phyloP scores from a whole-genome alignment of 2,888 invertebrate species.

The Sussaba pulchella region DNA sequence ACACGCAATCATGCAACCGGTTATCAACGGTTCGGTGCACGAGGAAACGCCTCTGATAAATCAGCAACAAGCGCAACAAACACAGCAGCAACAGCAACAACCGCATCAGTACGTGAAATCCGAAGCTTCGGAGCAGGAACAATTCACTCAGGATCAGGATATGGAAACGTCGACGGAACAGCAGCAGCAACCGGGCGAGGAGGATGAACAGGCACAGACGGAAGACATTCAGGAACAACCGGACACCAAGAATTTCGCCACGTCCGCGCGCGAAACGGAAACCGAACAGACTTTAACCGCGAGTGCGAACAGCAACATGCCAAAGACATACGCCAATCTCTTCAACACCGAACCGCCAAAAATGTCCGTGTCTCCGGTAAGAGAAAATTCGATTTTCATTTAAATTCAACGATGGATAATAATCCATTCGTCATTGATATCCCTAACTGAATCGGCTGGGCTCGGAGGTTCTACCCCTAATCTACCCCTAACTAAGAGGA shows the following conservation, averaged over 20 bases:
- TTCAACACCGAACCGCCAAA: conserved; percentile 87
- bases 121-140: conserved; percentile 77
- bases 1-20: conserved; percentile 80
- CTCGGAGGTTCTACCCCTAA: too few species aligned
- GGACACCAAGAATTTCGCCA: conserved; percentile 78
- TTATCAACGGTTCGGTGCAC: conserved; percentile 82
- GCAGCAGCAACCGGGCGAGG: conserved; percentile 76
- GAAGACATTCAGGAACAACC: conserved; percentile 80
- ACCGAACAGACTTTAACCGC: conserved; percentile 84
- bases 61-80: conserved; percentile 77
- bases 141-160: conserved; percentile 81
- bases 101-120: conserved; percentile 75
- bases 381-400: conserved; percentile 57
- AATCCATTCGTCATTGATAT: too few species aligned
- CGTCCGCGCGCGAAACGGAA: conserved; percentile 82
- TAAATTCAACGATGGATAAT: neutral
- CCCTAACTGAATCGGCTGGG: too few species aligned
- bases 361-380: conserved; percentile 84
- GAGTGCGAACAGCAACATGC: conserved; percentile 85
- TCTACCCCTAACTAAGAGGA: too few species aligned
- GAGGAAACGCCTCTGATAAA: conserved; percentile 81
- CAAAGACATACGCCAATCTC: conserved; percentile 96
- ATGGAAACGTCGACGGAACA: conserved; percentile 74
- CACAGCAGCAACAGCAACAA: conserved; percentile 74
- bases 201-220: conserved; percentile 77